A percentile compares a stretch with the other conserved stretches of the same genome.
phyloP scores from a whole-genome alignment of 2,888 invertebrate species.

The Mythimna lalbum region DNA sequence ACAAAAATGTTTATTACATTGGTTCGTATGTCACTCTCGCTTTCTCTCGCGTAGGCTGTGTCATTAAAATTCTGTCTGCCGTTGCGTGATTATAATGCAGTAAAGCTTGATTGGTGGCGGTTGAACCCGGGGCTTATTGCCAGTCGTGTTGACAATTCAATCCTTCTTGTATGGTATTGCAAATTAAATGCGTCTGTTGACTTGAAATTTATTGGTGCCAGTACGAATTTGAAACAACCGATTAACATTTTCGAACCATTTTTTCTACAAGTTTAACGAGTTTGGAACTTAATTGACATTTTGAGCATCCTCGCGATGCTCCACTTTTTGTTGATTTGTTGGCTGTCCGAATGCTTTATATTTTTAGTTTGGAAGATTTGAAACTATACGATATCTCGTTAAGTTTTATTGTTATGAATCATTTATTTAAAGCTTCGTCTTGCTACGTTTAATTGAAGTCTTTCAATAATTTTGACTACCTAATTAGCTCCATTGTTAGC shows the following conservation, averaged over 20 bases:
- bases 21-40: slow-evolving; percentile 72
- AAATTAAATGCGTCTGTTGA: slow-evolving; percentile 53
- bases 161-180: slow-evolving; percentile 53
- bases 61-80: slow-evolving; percentile 73
- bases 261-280: slow-evolving; percentile 50
- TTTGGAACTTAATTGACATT: slow-evolving; percentile 47
- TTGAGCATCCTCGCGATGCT: slow-evolving; percentile 40
- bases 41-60: slow-evolving; percentile 71
- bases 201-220: slow-evolving; percentile 49
- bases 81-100: slow-evolving; percentile 66
- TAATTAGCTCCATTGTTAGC: slow-evolving; percentile 17
- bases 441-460: slow-evolving; percentile 7
- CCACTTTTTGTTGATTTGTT: slow-evolving; percentile 50
- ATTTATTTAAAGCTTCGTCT: slow-evolving; percentile 25
- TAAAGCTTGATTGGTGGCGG: slow-evolving; percentile 59
- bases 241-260: slow-evolving; percentile 51
- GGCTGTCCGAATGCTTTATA: slow-evolving; percentile 26
- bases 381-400: slow-evolving; percentile 14
- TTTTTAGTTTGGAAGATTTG: slow-evolving; percentile 21
- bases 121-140: slow-evolving; percentile 65
- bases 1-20: slow-evolving; percentile 67
- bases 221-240: slow-evolving; percentile 50
- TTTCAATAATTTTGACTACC: slow-evolving; percentile 12
- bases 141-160: slow-evolving; percentile 70
- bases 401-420: slow-evolving; percentile 28